These are phyloP conservation scores for Petrosia ficiformis DNA, from an alignment of 37 sponge, comb jelly and placozoan genomes.

Conservation along the genomic window DNA sequence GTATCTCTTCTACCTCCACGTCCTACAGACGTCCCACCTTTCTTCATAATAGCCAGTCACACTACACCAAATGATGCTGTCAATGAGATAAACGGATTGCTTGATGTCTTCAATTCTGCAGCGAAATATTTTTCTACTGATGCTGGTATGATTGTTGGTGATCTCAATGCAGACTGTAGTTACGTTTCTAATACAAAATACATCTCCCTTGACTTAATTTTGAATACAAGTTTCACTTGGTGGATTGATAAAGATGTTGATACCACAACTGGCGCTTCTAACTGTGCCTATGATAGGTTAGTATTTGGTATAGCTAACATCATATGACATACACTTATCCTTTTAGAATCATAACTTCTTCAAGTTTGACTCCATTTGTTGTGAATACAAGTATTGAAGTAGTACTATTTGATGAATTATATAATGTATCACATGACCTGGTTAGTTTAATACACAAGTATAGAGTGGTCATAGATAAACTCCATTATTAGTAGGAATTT, in stretches of 20 bases:
- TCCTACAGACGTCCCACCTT: slow-evolving; percentile 49
- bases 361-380: slow-evolving; percentile 1
- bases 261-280: slow-evolving; percentile 63
- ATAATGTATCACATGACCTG: slow-evolving; percentile 25
- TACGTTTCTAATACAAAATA: slow-evolving; percentile 54
- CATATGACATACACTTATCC: too few relatives aligned
- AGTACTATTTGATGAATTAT: slow-evolving; percentile 54
- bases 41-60: slow-evolving; percentile 81
- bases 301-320: too few relatives aligned
- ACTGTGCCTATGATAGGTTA: slow-evolving; percentile 91
- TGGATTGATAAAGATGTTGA: slow-evolving; percentile 59
- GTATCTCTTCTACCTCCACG: too few relatives aligned
- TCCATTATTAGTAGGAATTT: too few relatives aligned
- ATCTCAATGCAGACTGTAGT: slow-evolving; percentile 92
- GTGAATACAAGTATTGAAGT: slow-evolving; percentile 26
- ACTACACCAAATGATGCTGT: slow-evolving; percentile 65
- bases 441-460: too few relatives aligned
- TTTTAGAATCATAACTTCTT: neutral
- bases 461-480: too few relatives aligned
- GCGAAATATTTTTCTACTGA: slow-evolving; percentile 5
- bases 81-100: slow-evolving; percentile 67
- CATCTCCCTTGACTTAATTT: slow-evolving; percentile 38
- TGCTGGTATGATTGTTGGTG: slow-evolving; percentile 76
- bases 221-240: slow-evolving; percentile 74
- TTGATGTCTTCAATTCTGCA: slow-evolving; percentile 54